Conservation (phyloP, 2,888 invertebrate genomes). For the Neoitamus cyanurus region DNA sequence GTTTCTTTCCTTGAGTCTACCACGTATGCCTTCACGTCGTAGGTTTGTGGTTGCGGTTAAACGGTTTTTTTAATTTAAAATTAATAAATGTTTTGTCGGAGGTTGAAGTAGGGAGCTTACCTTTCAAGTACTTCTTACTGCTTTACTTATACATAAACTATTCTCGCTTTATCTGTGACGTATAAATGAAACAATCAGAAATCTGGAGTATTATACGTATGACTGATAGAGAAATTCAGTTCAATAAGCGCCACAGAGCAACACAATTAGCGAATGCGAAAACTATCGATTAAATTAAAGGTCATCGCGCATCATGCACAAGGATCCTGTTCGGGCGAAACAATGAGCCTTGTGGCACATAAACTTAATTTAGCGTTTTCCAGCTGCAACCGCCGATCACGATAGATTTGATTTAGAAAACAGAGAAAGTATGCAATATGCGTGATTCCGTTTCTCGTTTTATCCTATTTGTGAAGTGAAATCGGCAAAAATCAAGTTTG, state of each 20-base stretch:
- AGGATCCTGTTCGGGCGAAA: not conserved
- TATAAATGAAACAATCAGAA: no score
- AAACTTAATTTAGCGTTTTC: not conserved
- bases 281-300: not conserved
- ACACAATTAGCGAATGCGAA: not conserved
- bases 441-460: constrained; percentile 8
- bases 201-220: no score
- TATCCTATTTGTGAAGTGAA: constrained; percentile 41
- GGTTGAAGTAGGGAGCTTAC: no score
- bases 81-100: no score
- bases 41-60: no score
- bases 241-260: not conserved
- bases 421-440: constrained; percentile 24
- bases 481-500: constrained; percentile 22
- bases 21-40: no score
- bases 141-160: no score
- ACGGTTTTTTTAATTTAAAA: no score
- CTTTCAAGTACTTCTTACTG: no score
- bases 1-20: no score
- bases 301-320: not conserved
- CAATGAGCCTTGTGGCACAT: not conserved
- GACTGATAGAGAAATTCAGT: not conserved
- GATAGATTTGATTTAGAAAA: constrained; percentile 18
- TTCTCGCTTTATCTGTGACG: no score
- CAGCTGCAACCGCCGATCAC: not conserved